Percentiles rank a stretch among this genome's conserved stretches.
Evolutionary conservation across 2,888 invertebrate species (phyloP).

Genomic region (Steinernema hermaphroditum): DNA sequence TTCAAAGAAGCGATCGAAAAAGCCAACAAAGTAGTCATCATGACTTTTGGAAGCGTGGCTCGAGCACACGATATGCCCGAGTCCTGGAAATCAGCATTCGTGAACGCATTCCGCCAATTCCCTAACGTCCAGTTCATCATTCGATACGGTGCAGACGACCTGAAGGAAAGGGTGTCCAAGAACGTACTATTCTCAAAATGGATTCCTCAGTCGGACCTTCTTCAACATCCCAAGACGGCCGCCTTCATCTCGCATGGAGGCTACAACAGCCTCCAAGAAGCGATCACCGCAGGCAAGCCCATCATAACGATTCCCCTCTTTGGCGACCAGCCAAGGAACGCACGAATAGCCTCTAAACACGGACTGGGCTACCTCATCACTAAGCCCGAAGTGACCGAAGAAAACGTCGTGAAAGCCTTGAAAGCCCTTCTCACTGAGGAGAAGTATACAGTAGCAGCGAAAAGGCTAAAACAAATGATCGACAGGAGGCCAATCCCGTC

Average conservation of each 20-base stretch:
- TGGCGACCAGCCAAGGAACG: constrained; percentile 36
- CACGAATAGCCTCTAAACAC: constrained; percentile 45
- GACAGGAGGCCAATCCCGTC: no score
- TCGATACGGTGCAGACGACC: not conserved
- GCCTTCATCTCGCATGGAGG: constrained; percentile 78
- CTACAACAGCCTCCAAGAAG: constrained; percentile 76
- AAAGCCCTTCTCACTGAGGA: no score
- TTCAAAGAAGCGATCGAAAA: not conserved
- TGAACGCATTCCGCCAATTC: constrained; percentile 40
- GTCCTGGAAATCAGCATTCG: constrained; percentile 39
- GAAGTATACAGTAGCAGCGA: no score
- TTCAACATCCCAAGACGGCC: constrained; percentile 74
- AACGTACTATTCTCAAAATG: not conserved
- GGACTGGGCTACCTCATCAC: constrained; percentile 32
- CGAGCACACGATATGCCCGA: not conserved
- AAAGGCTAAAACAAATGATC: no score
- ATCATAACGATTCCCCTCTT: constrained; percentile 2
- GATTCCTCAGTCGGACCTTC: not conserved
- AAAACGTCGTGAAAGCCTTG: no score
- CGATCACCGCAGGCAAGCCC: constrained; percentile 68
- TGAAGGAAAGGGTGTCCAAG: not conserved
- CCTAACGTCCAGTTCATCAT: constrained; percentile 49
- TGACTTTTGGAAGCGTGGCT: not conserved
- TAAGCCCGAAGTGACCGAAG: no score
- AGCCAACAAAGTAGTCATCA: not conserved